These are phyloP conservation scores for Thecocarcelia acutangulata DNA, from an alignment of 2,888 invertebrate species.

Conservation along the genomic window DNA sequence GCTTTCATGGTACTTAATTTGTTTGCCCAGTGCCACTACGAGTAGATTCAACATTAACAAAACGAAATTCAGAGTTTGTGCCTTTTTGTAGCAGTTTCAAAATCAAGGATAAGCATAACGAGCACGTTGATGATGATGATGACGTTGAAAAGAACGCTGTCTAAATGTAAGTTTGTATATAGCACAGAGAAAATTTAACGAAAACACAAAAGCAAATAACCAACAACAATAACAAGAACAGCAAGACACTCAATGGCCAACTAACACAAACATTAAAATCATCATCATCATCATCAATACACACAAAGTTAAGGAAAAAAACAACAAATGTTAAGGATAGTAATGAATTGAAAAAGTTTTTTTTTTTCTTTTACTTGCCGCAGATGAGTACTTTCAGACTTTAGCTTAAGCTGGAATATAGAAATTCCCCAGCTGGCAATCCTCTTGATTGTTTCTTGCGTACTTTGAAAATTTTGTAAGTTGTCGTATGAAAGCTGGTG, in stretches of 20 bases:
- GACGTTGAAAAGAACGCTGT: constrained; percentile 1
- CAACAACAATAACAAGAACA: constrained; percentile 20
- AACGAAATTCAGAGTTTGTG: too few relatives aligned
- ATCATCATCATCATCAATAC: constrained; percentile 14
- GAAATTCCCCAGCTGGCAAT: constrained; percentile 49
- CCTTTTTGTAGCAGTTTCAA: constrained; percentile 38
- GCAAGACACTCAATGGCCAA: constrained; percentile 1
- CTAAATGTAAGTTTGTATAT: constrained; percentile 1
- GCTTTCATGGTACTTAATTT: background rate
- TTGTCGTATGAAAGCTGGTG: background rate
- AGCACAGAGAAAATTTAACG: constrained; percentile 5
- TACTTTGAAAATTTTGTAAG: constrained; percentile 29
- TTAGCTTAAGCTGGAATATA: background rate
- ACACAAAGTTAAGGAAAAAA: constrained; percentile 26
- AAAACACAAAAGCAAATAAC: constrained; percentile 10
- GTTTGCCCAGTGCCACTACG: constrained; percentile 1
- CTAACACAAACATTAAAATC: constrained; percentile 36
- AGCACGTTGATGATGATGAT: background rate
- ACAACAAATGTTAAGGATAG: constrained; percentile 36
- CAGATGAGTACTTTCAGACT: background rate
- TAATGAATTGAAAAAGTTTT: constrained; percentile 66
- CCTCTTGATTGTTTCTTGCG: constrained; percentile 58
- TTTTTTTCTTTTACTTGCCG: background rate
- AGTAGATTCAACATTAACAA: too few relatives aligned
- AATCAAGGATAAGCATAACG: constrained; percentile 46